Conservation (phyloP, 2,888 invertebrate species). For the Lasioglossum villosulum region DNA sequence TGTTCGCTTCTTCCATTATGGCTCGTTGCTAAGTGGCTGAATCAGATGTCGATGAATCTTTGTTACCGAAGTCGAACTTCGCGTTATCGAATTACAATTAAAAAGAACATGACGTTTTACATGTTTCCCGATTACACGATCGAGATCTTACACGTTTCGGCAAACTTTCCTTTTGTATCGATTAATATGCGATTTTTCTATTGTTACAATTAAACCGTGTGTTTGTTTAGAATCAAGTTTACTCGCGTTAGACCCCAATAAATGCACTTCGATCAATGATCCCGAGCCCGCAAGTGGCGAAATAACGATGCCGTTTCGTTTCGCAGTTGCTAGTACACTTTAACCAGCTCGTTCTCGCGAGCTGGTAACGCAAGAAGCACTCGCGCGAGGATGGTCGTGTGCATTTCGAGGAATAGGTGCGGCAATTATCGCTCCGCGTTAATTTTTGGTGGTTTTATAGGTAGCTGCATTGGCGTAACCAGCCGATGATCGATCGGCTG, state of each 20-base stretch:
- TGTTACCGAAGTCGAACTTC: not conserved
- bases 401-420: conserved; percentile 33
- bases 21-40: not conserved
- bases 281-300: not conserved
- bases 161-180: not conserved
- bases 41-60: not conserved
- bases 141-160: not conserved
- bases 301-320: conserved; percentile 35
- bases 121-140: not conserved
- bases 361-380: not conserved
- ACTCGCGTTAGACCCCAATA: not conserved
- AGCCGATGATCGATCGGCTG: conserved; percentile 61
- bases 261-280: conserved; percentile 48
- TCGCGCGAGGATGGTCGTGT: conserved; percentile 26
- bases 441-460: conserved; percentile 60
- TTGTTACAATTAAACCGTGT: not conserved
- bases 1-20: not conserved
- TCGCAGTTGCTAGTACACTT: not conserved
- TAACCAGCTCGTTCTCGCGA: conserved; percentile 1
- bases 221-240: not conserved
- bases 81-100: not conserved
- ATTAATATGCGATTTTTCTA: too few species aligned
- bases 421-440: conserved; percentile 53
- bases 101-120: not conserved
- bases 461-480: conserved; percentile 45